phyloP scores from a whole-genome alignment of 2,113 vertebrate species.

The Salvator merianae region DNA sequence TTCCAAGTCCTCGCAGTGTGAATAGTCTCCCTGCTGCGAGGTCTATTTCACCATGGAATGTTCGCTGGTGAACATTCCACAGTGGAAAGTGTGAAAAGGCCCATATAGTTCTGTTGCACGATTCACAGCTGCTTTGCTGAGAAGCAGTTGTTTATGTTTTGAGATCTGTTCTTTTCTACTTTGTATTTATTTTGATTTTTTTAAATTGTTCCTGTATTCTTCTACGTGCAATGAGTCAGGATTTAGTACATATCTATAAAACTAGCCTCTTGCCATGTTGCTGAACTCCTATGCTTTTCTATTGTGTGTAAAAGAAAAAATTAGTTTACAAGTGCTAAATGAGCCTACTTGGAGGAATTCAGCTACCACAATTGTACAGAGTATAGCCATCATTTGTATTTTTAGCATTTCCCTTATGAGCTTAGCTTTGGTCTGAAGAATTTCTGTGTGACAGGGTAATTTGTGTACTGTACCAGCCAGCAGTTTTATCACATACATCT shows the following conservation, averaged over 20 bases:
- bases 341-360: conserved; percentile 1
- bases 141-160: too few relatives aligned
- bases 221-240: not conserved
- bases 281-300: not conserved
- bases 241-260: not conserved
- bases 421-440: not conserved
- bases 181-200: too few relatives aligned
- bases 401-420: not conserved
- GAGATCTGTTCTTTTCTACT: too few relatives aligned
- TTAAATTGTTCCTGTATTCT: too few relatives aligned
- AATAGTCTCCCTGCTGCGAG: too few relatives aligned
- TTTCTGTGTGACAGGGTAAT: not conserved
- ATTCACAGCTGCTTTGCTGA: too few relatives aligned
- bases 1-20: too few relatives aligned
- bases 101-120: too few relatives aligned
- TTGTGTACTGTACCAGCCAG: not conserved
- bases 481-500: not conserved
- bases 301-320: not conserved
- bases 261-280: too few relatives aligned
- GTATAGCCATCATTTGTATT: not conserved
- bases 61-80: too few relatives aligned
- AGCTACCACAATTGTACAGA: not conserved
- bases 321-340: not conserved
- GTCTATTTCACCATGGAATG: too few relatives aligned
- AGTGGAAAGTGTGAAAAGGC: too few relatives aligned